phyloP scores from a whole-genome alignment of 2,113 vertebrate species.

The Zootoca vivipara region DNA sequence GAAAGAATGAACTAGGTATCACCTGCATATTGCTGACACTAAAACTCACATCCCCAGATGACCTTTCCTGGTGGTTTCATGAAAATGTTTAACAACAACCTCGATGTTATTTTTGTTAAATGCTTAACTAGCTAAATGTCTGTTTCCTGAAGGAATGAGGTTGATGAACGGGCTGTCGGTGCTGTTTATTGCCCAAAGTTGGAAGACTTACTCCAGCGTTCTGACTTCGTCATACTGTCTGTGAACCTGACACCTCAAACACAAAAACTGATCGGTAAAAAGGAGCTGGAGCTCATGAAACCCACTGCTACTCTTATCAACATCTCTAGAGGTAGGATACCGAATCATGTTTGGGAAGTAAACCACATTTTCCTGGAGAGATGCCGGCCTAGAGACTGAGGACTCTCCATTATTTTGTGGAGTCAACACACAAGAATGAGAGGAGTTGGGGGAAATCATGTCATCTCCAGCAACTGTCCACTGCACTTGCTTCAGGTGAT shows the following conservation, averaged over 20 bases:
- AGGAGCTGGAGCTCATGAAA: conserved; percentile 82
- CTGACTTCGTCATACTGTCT: conserved; percentile 81
- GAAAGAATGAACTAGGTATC: not conserved
- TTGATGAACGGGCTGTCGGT: conserved; percentile 77
- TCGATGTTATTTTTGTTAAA: not conserved
- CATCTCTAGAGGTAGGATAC: conserved; percentile 78
- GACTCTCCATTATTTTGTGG: too few relatives aligned
- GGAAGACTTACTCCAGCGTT: conserved; percentile 76
- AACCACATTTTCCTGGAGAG: not conserved
- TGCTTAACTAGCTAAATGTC: conserved; percentile 11
- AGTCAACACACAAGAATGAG: not conserved
- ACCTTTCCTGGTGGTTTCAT: not conserved
- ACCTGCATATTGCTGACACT: not conserved
- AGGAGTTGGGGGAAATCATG: not conserved
- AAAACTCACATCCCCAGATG: not conserved
- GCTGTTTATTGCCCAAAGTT: conserved; percentile 78
- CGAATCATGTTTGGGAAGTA: conserved; percentile 1
- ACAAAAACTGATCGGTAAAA: conserved; percentile 73
- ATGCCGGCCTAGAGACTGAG: not conserved
- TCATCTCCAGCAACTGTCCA: not conserved
- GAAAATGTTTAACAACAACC: not conserved
- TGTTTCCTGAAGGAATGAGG: conserved; percentile 65
- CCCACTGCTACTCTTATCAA: conserved; percentile 77
- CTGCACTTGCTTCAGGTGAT: not conserved
- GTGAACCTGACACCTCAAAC: conserved; percentile 75